Evolutionary conservation across 2,888 invertebrate species (phyloP), one percentile per base, ranked within the genome.

Genomic region (Meteorus cinctellus): DNA sequence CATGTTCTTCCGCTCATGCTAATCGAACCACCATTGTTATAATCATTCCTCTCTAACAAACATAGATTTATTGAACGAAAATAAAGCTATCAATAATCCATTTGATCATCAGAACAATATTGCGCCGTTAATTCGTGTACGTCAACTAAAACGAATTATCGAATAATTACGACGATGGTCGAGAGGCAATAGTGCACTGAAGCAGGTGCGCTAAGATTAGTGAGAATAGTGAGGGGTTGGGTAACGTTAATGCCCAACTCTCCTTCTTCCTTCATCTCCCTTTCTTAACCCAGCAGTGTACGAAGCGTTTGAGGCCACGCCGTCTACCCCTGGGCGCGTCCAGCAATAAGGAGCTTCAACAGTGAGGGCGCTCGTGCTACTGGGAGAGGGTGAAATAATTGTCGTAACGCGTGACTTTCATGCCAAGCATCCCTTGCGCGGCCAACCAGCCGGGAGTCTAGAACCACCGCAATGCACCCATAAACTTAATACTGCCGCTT

Each of bases 401-500:
- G 88, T 87, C 83, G 82, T 80, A 79, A 83, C 84, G 84, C 88
- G 87, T 88, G 88, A 88, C 88, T 86, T 80, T 81, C 86, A 85
- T 88, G 81, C 85, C 84, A 84, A 88, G 83, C 82, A 82, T 82
- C 82, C 81, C 82, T 82, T 66, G 34, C 65, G 48, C 68, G 72
- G 41, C 48, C 27, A 72, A 65, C 82, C 79, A 82, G 82, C 80
- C 80, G 79, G 78, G 82, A 83, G 82, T 83, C 83, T 82, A 79
- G 84, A 83, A 86, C 83, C 85, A 84, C 87, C 85, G 87, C 86
- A 88, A 84, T 88, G 87, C 86, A 85, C 85, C 86, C 83, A 86
- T 86, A 85, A 87, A 86, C 86, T 74, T 75, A 68, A 69, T 77
- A 72, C 78, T 75, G 72, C 74, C 72, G 76, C 78, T 68, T 69